A percentile compares a stretch with the other conserved stretches of the same genome.
These are phyloP conservation scores for Myotis daubentonii DNA, from an alignment of 2,797 vertebrate genomes.

Conservation along the genomic window DNA sequence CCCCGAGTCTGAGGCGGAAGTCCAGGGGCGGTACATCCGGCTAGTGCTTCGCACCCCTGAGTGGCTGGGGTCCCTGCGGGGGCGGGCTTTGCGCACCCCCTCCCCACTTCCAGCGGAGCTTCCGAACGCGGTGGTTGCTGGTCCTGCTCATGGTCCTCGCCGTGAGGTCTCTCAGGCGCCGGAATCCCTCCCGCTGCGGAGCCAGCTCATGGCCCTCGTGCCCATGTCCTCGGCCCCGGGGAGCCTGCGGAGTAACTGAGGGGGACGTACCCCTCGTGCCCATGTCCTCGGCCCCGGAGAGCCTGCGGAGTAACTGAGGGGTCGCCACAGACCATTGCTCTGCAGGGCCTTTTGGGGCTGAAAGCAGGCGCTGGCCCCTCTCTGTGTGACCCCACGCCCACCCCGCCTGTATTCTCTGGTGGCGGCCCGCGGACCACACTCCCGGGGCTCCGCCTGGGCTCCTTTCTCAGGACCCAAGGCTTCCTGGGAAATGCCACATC, in stretches of 20 bases:
- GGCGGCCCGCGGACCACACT: background rate
- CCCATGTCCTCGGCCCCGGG: background rate
- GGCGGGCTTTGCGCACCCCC: background rate
- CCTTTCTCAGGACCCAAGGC: background rate
- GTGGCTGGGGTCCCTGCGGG: too few relatives aligned
- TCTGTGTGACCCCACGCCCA: background rate
- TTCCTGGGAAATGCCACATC: background rate
- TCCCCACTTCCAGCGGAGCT: too few relatives aligned
- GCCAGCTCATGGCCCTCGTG: background rate
- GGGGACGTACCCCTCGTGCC: too few relatives aligned
- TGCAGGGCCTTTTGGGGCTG: too few relatives aligned
- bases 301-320: too few relatives aligned
- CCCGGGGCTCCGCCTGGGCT: background rate
- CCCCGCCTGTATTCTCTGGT: background rate
- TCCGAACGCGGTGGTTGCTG: fast-evolving
- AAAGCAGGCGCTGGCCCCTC: background rate
- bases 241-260: too few relatives aligned
- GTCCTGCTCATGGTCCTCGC: fast-evolving
- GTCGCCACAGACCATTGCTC: too few relatives aligned
- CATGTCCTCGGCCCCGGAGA: too few relatives aligned
- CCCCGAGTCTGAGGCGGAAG: too few relatives aligned
- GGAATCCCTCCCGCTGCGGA: background rate
- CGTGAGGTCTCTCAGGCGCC: background rate
- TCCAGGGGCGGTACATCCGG: too few relatives aligned
- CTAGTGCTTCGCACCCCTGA: too few relatives aligned